These are phyloP conservation scores for Panzeria rudis DNA, from an alignment of 2,888 invertebrate species.

Conservation along the genomic window DNA sequence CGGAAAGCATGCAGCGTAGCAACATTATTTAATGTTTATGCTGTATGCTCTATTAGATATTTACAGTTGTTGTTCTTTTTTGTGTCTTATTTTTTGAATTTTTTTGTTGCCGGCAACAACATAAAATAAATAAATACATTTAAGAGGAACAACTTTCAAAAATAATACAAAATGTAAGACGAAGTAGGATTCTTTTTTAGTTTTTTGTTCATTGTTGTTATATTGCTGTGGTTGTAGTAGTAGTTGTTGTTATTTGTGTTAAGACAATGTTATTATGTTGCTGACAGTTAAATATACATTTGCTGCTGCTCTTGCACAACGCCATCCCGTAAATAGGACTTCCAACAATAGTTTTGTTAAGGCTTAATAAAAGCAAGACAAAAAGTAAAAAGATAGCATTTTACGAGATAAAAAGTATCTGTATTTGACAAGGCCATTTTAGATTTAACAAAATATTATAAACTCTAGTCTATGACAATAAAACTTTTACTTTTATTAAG, in stretches of 20 bases:
- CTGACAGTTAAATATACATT: slow-evolving; percentile 63
- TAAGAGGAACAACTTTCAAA: slow-evolving; percentile 51
- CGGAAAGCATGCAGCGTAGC: slow-evolving; percentile 53
- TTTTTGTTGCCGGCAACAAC: slow-evolving; percentile 50
- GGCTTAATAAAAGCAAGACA: slow-evolving; percentile 36
- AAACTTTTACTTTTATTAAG: slow-evolving; percentile 62
- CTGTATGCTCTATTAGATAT: slow-evolving; percentile 67
- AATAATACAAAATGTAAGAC: slow-evolving; percentile 47
- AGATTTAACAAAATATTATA: slow-evolving; percentile 40
- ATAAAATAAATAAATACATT: slow-evolving; percentile 60
- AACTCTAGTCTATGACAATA: slow-evolving; percentile 37
- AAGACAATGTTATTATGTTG: slow-evolving; percentile 67
- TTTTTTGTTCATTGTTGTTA: slow-evolving; percentile 21
- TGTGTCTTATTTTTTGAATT: slow-evolving; percentile 10
- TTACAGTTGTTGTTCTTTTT: slow-evolving; percentile 52
- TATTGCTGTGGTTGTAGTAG: no score
- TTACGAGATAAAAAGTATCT: slow-evolving; percentile 39
- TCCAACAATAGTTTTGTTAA: slow-evolving; percentile 50
- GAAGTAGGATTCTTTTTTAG: slow-evolving; percentile 50
- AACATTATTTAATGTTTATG: slow-evolving; percentile 68
- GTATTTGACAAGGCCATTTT: slow-evolving; percentile 54
- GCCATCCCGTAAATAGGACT: slow-evolving; percentile 46
- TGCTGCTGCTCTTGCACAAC: slow-evolving; percentile 54
- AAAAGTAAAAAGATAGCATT: slow-evolving; percentile 6
- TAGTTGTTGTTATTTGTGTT: slow-evolving; percentile 38